Base-by-base conservation (phyloP, 1,140 invertebrate species). In the Melipona quadrifasciata region DNA sequence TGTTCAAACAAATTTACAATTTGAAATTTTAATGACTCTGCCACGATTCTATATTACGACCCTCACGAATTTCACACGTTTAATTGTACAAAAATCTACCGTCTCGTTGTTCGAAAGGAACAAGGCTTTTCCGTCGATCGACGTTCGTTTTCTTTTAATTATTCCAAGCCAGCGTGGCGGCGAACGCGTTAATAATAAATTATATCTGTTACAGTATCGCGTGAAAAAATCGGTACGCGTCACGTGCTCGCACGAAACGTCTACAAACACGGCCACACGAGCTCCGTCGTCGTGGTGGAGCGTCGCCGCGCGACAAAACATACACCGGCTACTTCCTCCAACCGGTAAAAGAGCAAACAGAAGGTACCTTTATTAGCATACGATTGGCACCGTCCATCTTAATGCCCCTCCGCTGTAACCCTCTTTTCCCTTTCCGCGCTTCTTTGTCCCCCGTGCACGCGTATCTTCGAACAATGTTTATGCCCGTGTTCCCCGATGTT, bases 361-460 rank as follows among this genome's bases (percentile, higher is more conserved):
- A 91, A 93, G 86, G 87, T 84, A 84, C 88, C 90, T 94, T 90
- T 92, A 94, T 94, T 94, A 94, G 93, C 93, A 94, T 94, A 94
- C 93, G 93, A 94, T 94, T 94, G 94, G 94, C 94, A 94, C 93
- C 93, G 93, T 94, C 91, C 91, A 93, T 94, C 93, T 93, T 90
- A 91, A 93, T 92, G 90, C 88, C 85, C 90, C 86, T 80, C 64
- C 87, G 84, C 82, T 79, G 70, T 84, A 81, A 83, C 82, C 88
- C 78, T 84, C 80, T 90, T 67, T 47, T 85, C 76, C 78, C 67
- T 77, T 75, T 61, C 68, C 64, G 67, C 53, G 74, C 61, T 68
- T 73, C 86, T 87, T 86, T 86, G 68, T 86, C 82, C 73, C 87
- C 79, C 81, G 89, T 86, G 80, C 88, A 34, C 84, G 90, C 90